A percentile compares a stretch with the other conserved stretches of the same genome.
These are phyloP conservation scores for pig (Sus scrofa) DNA, from an alignment of 2,113 vertebrate genomes.

Conservation along the genomic window DNA sequence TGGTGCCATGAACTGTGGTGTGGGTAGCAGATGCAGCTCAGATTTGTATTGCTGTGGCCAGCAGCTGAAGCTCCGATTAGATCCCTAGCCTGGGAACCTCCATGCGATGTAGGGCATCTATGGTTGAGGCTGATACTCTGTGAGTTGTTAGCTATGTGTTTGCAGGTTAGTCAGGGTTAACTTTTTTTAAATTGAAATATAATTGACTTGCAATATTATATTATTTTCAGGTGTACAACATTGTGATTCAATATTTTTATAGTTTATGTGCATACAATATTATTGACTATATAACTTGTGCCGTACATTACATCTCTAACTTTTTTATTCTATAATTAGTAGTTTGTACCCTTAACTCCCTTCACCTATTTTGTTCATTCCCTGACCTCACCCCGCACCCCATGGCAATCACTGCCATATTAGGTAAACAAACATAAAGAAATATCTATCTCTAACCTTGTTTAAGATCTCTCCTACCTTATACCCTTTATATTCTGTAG, in stretches of 20 bases:
- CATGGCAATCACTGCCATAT: background rate
- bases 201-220: background rate
- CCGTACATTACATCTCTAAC: background rate
- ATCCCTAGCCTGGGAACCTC: too few relatives aligned
- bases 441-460: background rate
- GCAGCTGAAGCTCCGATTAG: too few relatives aligned
- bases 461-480: accelerated
- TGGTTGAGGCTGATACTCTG: background rate
- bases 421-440: background rate
- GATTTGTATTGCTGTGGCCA: too few relatives aligned
- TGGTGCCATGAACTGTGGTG: too few relatives aligned
- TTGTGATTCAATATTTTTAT: background rate
- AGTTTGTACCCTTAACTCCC: background rate
- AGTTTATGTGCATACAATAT: background rate
- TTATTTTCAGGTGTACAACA: background rate
- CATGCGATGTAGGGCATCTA: background rate
- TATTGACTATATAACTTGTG: background rate
- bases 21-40: too few relatives aligned
- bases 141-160: background rate
- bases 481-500: background rate
- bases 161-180: background rate
- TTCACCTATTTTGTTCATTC: background rate
- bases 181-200: background rate
- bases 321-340: background rate
- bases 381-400: background rate